Base-by-base conservation (phyloP, 2,888 invertebrate species). In the Chirona hameri region DNA sequence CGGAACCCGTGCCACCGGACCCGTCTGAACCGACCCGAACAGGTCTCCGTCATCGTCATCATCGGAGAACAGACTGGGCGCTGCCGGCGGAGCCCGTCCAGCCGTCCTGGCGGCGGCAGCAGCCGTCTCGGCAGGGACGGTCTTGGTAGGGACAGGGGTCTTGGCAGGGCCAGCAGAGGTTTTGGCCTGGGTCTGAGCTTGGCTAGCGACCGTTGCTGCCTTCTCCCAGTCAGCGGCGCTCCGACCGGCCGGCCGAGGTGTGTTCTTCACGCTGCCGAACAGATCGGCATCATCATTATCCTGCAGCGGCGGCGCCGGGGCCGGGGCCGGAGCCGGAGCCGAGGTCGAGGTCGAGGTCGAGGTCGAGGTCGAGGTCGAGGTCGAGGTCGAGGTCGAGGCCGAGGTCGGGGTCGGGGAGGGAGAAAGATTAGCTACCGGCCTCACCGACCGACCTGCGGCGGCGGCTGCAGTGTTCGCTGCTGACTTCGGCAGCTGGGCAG, bases 31-130 rank as follows among this genome's bases (percentile, higher is more conserved):
- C 24, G 27, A 29, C 1, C 72, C 39, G 72, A 72, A 72, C 31
- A 72, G 72, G 21, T n/a, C n/a, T n/a, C n/a, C n/a, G n/a, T 39
- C 72, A 29, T 72, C 72, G 31, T 72, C 72, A 21, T 72, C 72
- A 29, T 72, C 72, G 0, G 72, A 72, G 72, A 72, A 72, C 29
- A 72, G 31, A 29, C 72, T 72, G 72, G 12, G 39, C 39, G 39
- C 52, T 52, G 52, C 52, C 52, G 52, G 52, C 52, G 52, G 52
- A 1, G 52, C 7, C 15, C 52, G 52, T 7, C 39, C 39, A 18
- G 52, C 52, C 15, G 52, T 52, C 52, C 18, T 52, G 12, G 52
- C 15, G 52, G 18, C 5, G 18, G 52, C 52, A 18, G 52, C 5
- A 18, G 52, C 18, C 52, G 7, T 12, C 18, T 52, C 10, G 52